phyloP scores from a whole-genome alignment of 2,797 vertebrate species.

The Periophthalmus magnuspinnatus region DNA sequence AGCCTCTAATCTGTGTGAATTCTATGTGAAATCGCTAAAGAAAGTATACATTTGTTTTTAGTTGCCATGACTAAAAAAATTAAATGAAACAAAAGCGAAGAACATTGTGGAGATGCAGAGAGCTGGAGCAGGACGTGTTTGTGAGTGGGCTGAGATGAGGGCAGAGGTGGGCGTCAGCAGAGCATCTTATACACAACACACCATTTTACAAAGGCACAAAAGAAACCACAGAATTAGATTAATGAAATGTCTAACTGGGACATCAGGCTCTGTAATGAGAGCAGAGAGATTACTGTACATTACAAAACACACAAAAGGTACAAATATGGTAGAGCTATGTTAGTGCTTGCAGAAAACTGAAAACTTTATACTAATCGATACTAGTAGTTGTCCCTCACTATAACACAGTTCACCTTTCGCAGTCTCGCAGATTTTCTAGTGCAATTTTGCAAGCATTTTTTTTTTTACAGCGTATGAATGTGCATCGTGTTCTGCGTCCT shows the following conservation, averaged over 20 bases:
- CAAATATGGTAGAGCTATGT: too few relatives aligned
- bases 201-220: conserved; percentile 28
- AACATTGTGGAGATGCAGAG: conserved; percentile 39
- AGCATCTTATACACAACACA: conserved; percentile 8
- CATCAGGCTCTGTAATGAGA: conserved; percentile 8
- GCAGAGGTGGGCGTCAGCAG: conserved; percentile 51
- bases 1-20: too few relatives aligned
- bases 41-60: not conserved
- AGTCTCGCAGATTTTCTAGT: too few relatives aligned
- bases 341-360: too few relatives aligned
- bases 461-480: too few relatives aligned
- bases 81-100: conserved; percentile 19
- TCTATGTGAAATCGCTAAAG: too few relatives aligned
- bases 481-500: too few relatives aligned
- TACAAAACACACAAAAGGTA: too few relatives aligned
- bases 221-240: conserved; percentile 29
- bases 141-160: conserved; percentile 62
- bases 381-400: too few relatives aligned
- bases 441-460: too few relatives aligned
- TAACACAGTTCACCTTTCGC: too few relatives aligned
- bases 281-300: not conserved
- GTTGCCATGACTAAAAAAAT: conserved; percentile 41
- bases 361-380: too few relatives aligned
- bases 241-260: conserved; percentile 39
- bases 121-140: conserved; percentile 51